A percentile compares a stretch with the other conserved stretches of the same genome.
phyloP scores from a whole-genome alignment of 2,888 invertebrate genomes.

The Patella depressa region DNA sequence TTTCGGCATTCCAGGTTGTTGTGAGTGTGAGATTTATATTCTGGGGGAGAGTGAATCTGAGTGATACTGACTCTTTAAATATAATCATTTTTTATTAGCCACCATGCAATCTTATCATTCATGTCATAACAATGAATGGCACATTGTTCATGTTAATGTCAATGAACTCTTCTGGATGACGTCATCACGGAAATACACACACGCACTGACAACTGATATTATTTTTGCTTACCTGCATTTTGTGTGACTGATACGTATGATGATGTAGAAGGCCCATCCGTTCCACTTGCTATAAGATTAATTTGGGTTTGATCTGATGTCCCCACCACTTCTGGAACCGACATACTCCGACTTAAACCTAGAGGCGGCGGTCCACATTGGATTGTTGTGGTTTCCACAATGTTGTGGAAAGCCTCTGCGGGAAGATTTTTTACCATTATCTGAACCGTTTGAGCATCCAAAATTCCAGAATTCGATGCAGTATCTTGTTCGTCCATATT shows the following conservation, averaged over 20 bases:
- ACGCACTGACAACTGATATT: too few species aligned
- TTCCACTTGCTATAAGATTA: background rate
- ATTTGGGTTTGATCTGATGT: background rate
- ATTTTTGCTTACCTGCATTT: too few species aligned
- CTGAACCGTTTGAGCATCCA: slow-evolving; percentile 1
- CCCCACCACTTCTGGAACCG: slow-evolving; percentile 7
- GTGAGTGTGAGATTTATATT: too few species aligned
- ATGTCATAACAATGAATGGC: too few species aligned
- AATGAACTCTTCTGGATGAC: too few species aligned
- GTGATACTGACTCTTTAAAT: too few species aligned
- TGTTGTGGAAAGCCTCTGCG: background rate
- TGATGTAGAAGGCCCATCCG: background rate
- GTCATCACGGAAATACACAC: too few species aligned
- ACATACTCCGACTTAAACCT: background rate
- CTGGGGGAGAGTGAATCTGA: too few species aligned
- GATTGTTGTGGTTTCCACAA: background rate
- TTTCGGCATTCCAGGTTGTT: too few species aligned
- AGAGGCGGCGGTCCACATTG: background rate
- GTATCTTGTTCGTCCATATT: background rate
- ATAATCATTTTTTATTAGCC: too few species aligned
- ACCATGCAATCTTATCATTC: too few species aligned
- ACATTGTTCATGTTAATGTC: too few species aligned
- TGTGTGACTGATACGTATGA: background rate
- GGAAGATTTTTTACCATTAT: slow-evolving; percentile 8
- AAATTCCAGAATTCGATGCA: slow-evolving; percentile 1